Conservation (phyloP, 2,888 invertebrate species). For the Melipona bicolor region DNA sequence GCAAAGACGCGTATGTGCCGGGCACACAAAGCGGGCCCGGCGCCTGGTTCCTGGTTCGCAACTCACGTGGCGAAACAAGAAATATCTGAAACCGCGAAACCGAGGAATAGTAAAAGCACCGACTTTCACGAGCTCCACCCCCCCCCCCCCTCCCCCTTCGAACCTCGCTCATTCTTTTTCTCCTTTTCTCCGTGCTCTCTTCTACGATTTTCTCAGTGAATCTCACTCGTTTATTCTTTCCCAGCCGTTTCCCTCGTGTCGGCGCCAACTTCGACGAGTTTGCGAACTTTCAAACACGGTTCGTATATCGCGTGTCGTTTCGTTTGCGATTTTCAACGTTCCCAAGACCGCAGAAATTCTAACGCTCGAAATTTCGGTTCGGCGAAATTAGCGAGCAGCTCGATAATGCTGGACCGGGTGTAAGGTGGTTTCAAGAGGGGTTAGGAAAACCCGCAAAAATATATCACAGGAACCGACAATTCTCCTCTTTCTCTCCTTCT, state of each 20-base stretch:
- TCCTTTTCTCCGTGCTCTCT: background rate
- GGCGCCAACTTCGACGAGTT: background rate
- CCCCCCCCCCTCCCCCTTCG: background rate
- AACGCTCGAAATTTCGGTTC: background rate
- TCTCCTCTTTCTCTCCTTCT: slow-evolving; percentile 18
- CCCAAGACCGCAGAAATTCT: background rate
- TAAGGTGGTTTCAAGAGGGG: slow-evolving; percentile 44
- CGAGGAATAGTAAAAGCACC: slow-evolving; percentile 28
- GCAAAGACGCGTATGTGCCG: slow-evolving; percentile 51
- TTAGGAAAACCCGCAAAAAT: slow-evolving; percentile 48
- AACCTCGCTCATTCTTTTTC: background rate
- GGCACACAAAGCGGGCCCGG: slow-evolving; percentile 25
- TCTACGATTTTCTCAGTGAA: slow-evolving; percentile 4
- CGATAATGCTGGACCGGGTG: slow-evolving; percentile 54
- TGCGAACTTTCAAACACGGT: background rate
- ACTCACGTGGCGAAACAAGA: slow-evolving; percentile 47
- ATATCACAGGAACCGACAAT: slow-evolving; percentile 56
- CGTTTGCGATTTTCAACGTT: background rate
- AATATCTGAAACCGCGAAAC: slow-evolving; percentile 19
- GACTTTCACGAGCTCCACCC: background rate
- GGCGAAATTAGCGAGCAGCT: slow-evolving; percentile 48
- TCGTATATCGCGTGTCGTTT: background rate
- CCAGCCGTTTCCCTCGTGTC: background rate
- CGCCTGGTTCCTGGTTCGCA: slow-evolving; percentile 11
- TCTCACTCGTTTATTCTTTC: background rate